Conservation (phyloP, 2,113 vertebrate genomes). For the Aphyosemion australe region DNA sequence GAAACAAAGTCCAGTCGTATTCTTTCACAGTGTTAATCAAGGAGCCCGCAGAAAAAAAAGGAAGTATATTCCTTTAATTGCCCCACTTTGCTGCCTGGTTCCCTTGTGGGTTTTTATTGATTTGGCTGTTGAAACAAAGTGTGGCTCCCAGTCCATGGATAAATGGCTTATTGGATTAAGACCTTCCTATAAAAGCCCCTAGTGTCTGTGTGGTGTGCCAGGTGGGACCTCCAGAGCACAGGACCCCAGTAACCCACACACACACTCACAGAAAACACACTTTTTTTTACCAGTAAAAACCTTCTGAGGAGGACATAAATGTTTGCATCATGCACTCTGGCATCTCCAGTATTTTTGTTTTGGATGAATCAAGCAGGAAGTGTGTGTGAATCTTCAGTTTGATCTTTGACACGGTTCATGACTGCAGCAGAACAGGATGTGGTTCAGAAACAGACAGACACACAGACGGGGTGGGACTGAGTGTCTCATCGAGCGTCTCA, state of each 20-base stretch:
- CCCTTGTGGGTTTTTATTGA: conserved; percentile 65
- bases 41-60: conserved; percentile 6
- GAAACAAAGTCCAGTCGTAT: conserved; percentile 6
- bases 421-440: conserved; percentile 73
- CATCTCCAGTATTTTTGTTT: conserved; percentile 11
- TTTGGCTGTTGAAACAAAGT: conserved; percentile 67
- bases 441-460: conserved; percentile 75
- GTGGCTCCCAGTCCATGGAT: conserved; percentile 56
- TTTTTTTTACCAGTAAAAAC: too few relatives aligned
- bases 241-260: conserved; percentile 10
- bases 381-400: conserved; percentile 26
- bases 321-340: background rate
- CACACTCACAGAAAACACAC: background rate
- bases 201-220: conserved; percentile 16
- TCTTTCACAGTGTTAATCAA: conserved; percentile 29
- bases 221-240: conserved; percentile 22
- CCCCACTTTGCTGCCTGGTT: conserved; percentile 46
- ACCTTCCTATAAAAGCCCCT: conserved; percentile 48
- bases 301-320: background rate
- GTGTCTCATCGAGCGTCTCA: conserved; percentile 43
- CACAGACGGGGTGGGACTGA: conserved; percentile 56
- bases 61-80: conserved; percentile 56
- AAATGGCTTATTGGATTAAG: conserved; percentile 73
- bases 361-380: conserved; percentile 34
- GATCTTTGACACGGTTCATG: conserved; percentile 60